Conservation (phyloP, 2,888 invertebrate genomes). For the Sicus ferrugineus region DNA sequence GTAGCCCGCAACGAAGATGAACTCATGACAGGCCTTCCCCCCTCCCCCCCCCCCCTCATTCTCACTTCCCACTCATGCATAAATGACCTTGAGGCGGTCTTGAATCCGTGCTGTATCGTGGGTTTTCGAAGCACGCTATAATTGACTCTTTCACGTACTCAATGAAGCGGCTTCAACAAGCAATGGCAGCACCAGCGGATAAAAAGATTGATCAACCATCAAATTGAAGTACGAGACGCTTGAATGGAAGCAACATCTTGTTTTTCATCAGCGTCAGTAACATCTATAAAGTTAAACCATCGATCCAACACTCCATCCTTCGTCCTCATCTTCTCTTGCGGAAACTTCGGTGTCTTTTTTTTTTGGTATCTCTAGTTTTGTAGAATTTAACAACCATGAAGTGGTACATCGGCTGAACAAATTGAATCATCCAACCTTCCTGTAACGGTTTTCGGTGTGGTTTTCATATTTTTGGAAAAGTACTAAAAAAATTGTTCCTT, state of each 20-base stretch:
- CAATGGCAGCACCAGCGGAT: too few species aligned
- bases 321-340: neutral
- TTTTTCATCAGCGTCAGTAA: neutral
- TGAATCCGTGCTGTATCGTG: neutral
- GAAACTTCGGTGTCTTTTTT: too few species aligned
- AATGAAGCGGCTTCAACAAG: neutral
- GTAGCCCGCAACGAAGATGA: neutral
- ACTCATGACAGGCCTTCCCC: too few species aligned
- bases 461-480: neutral
- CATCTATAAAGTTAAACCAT: neutral
- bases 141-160: neutral
- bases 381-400: too few species aligned
- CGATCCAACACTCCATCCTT: neutral
- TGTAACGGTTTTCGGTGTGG: conserved; percentile 11
- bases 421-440: conserved; percentile 33
- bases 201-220: conserved; percentile 9
- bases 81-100: conserved; percentile 24
- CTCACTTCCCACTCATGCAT: too few species aligned
- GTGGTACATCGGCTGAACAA: conserved; percentile 45
- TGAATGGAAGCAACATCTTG: neutral
- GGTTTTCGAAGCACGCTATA: neutral
- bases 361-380: too few species aligned
- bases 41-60: too few species aligned
- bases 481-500: neutral
- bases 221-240: neutral